These are phyloP conservation scores for Lasius platythorax DNA, from an alignment of 2,888 invertebrate genomes.

Conservation along the genomic window DNA sequence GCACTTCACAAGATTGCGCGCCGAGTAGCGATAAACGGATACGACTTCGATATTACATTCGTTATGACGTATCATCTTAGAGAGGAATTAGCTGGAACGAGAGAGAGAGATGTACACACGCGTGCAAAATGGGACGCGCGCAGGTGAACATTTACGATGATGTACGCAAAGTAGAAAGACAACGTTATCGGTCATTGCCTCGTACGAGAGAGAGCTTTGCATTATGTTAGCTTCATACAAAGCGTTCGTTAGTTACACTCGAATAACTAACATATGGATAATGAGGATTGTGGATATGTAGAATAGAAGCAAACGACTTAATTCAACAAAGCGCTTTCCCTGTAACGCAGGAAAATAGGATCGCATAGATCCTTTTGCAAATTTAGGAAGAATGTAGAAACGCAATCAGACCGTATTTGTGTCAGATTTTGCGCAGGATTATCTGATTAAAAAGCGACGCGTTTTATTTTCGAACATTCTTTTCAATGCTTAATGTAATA, in stretches of 20 bases:
- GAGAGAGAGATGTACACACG: background rate
- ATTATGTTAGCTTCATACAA: constrained; percentile 41
- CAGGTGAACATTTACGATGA: constrained; percentile 10
- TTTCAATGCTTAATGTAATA: constrained; percentile 36
- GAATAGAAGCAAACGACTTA: constrained; percentile 41
- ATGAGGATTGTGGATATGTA: constrained; percentile 39
- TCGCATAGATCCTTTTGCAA: constrained; percentile 6
- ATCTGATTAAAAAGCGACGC: constrained; percentile 63
- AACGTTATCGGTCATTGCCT: constrained; percentile 11
- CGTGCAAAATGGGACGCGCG: background rate
- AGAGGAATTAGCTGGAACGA: constrained; percentile 18
- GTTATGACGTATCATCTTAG: constrained; percentile 22
- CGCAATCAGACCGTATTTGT: constrained; percentile 42
- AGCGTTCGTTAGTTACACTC: constrained; percentile 50
- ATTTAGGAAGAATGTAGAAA: constrained; percentile 41
- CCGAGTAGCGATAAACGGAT: constrained; percentile 29
- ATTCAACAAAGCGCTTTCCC: constrained; percentile 44
- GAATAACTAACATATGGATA: constrained; percentile 46
- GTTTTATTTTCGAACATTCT: constrained; percentile 60
- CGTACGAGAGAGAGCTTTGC: background rate
- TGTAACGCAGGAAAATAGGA: background rate
- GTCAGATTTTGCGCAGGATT: constrained; percentile 18
- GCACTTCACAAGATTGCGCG: constrained; percentile 25
- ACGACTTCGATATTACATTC: constrained; percentile 31
- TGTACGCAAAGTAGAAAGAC: constrained; percentile 11